Evolutionary conservation across 2,888 invertebrate species (phyloP).

Genomic region (Catonia carolina): DNA sequence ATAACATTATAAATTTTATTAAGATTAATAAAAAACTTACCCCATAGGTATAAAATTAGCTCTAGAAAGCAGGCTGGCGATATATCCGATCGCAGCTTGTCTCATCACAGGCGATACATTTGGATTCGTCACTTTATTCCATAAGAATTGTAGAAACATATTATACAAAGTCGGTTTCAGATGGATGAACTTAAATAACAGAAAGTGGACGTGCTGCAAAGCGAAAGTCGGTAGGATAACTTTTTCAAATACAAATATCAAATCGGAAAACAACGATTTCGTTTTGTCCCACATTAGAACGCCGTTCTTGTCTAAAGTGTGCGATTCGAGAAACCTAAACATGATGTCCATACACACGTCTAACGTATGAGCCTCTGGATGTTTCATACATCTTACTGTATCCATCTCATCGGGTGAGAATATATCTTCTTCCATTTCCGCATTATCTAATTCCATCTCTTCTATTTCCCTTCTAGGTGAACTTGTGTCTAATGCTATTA

Average conservation of each 20-base stretch:
- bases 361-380: conserved; percentile 56
- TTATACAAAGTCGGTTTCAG: conserved; percentile 54
- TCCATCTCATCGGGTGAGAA: conserved; percentile 14
- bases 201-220: conserved; percentile 70
- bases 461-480: conserved; percentile 51
- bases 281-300: conserved; percentile 51
- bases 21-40: too few relatives aligned
- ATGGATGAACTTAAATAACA: conserved; percentile 66
- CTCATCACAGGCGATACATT: conserved; percentile 57
- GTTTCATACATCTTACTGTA: conserved; percentile 41
- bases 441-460: conserved; percentile 43
- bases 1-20: too few relatives aligned
- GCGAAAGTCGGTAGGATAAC: conserved; percentile 77
- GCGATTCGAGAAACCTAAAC: conserved; percentile 59
- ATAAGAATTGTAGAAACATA: conserved; percentile 61
- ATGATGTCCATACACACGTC: conserved; percentile 73
- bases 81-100: conserved; percentile 64
- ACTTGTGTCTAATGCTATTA: conserved; percentile 64
- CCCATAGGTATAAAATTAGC: conserved; percentile 54
- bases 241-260: conserved; percentile 67
- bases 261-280: conserved; percentile 53
- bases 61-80: conserved; percentile 66
- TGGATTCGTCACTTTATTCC: conserved; percentile 64
- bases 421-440: conserved; percentile 45
- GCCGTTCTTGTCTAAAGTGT: conserved; percentile 47